Evolutionary conservation across 2,888 invertebrate species (phyloP), one percentile per base, ranked within the genome.

Genomic region (Tineola bisselliella): DNA sequence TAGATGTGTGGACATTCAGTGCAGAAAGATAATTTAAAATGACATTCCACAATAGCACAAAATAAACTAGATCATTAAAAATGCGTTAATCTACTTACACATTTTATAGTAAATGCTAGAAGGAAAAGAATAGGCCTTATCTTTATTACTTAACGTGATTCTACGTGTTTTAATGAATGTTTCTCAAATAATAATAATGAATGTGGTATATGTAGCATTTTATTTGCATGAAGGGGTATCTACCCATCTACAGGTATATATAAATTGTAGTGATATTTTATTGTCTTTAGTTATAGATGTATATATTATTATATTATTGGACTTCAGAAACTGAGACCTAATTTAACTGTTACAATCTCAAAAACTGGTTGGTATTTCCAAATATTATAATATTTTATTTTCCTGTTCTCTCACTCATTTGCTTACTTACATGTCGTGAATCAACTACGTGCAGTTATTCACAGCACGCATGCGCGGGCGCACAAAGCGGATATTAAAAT

Each of bases 341-440:
- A 8, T 54, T 4, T 59, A 43, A 43, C 59, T 8, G 59, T 59
- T 38, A 19, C 25, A 25, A 43, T 13, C 25, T 44, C 44, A 43
- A 38, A 59, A 59, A 48, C 60, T 44, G 60, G 52, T 48, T 60
- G 60, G 60, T 60, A 60, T 48, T 60, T 60, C 60, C 60, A 60
- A 60, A 60, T 15, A 43, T 44, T 25, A 48, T 12, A 18, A 15
- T 56, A 12, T 59, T 43, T 43, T 15, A 48, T 60, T 60, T 60
- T 60, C 60, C 60, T 60, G 60, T 48, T 60, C 58, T 56, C 52
- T 54, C n/a, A 25, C 12, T 12, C 54, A 12, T 54, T 18, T 5
- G 25, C 17, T 12, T 25, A 54, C 17, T 17, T 5, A 54, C 8
- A 54, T 54, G 54, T 25, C 48, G 13, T 54, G 54, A 54, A 18